Conservation (phyloP, 2,888 invertebrate genomes). For the Cenopis cana region DNA sequence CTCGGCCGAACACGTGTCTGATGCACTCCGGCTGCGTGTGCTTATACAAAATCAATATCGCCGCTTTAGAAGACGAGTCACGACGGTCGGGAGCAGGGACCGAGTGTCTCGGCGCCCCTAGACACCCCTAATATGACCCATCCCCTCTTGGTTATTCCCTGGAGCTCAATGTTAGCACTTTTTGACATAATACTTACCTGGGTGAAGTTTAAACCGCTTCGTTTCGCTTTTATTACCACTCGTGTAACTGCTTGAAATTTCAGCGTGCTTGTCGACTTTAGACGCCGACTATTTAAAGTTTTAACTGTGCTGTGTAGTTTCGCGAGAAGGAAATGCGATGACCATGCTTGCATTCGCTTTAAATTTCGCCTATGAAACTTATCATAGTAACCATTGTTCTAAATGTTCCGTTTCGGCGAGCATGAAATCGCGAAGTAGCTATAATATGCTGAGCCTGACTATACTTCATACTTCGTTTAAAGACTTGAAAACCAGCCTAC, state of each 20-base stretch:
- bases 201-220: conserved; percentile 71
- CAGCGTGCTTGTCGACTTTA: conserved; percentile 54
- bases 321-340: conserved; percentile 34
- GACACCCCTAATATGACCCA: conserved; percentile 67
- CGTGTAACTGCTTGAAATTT: conserved; percentile 55
- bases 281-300: conserved; percentile 49
- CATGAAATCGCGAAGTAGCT: neutral
- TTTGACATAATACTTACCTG: conserved; percentile 78
- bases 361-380: conserved; percentile 9
- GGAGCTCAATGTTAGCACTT: conserved; percentile 71
- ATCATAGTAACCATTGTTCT: neutral
- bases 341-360: conserved; percentile 27
- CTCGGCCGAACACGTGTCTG: conserved; percentile 50
- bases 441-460: conserved; percentile 10
- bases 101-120: conserved; percentile 61
- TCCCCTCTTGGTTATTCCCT: conserved; percentile 66
- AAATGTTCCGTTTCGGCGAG: neutral
- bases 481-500: conserved; percentile 1
- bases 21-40: conserved; percentile 54
- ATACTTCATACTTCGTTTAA: neutral
- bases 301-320: conserved; percentile 44
- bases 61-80: conserved; percentile 62
- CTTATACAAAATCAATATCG: conserved; percentile 69
- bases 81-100: conserved; percentile 62
- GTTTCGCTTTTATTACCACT: conserved; percentile 68